Base-by-base conservation (phyloP, 2,797 vertebrate genomes). In the Halcyon smyrnensis region DNA sequence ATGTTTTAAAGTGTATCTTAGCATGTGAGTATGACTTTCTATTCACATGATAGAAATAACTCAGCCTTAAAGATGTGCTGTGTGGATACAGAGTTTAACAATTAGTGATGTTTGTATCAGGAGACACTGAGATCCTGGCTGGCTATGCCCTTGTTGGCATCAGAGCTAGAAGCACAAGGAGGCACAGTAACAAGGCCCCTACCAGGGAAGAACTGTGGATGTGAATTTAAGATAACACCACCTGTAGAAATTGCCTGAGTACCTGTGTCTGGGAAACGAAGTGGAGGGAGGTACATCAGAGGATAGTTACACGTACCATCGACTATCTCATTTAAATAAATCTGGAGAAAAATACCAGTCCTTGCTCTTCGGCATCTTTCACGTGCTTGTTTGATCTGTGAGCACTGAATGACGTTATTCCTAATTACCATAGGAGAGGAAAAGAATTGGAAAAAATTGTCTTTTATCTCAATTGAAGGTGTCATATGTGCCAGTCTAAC, bases 391-490 rank as follows among this genome's bases (percentile, higher is more conserved):
- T 25, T 93, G 68, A 64, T 75, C 71, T 1, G 0, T 59, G 64
- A 92, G 85, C 8, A 24, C 11, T 50, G 75, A 94, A 68, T 17
- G 17, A 2, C 2, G 5, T 77, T 83, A 62, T 78, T 93, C 37
- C 24, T 91, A 91, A 92, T 84, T 92, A 75, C 12, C 27, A 75
- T 1, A 75, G 30, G n/a, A 62, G 46, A 89, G 12, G 43, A 71
- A 74, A 83, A 83, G 24, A 95, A 91, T 28, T 54, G 50, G 57
- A 32, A 68, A 77, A 96, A 76, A 8, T 48, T 75, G 28, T 41
- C 54, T 94, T 93, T 79, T 78, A 56, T 91, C 76, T 88, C 74
- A 91, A 21, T 91, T 87, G 86, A 88, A 95, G 8, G 12, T 90
- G 34, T 86, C 48, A 57, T 51, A 45, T 51, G 12, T 86, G 69